Conservation (phyloP, 2,113 vertebrate genomes). For the Passer domesticus region DNA sequence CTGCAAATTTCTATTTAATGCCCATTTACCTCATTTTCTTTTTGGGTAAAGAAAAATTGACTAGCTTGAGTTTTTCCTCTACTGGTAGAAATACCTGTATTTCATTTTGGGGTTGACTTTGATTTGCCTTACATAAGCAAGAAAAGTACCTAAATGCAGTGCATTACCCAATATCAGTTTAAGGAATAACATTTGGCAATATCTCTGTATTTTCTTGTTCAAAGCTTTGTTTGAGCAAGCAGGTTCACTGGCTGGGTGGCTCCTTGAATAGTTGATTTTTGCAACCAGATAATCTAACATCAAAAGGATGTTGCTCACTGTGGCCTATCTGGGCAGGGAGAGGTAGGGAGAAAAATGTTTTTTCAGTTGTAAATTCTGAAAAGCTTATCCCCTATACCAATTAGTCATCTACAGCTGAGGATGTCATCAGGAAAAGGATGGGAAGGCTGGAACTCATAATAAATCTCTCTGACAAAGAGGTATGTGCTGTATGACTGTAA, state of each 20-base stretch:
- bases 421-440: not conserved
- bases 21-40: not conserved
- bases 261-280: not conserved
- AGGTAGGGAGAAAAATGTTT: not conserved
- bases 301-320: not conserved
- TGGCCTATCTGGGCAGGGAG: not conserved
- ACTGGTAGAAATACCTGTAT: not conserved
- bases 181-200: not conserved
- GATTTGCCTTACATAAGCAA: not conserved
- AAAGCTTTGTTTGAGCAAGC: not conserved
- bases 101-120: not conserved
- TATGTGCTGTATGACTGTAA: not conserved
- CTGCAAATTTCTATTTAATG: conserved; percentile 2
- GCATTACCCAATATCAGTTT: not conserved
- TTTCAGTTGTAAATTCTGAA: not conserved
- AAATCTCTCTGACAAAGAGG: not conserved
- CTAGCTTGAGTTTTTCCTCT: not conserved
- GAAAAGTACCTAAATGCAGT: not conserved
- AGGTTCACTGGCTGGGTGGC: not conserved
- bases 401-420: not conserved
- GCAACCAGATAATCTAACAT: not conserved
- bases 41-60: not conserved
- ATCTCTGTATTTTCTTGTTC: not conserved
- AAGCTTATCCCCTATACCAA: not conserved
- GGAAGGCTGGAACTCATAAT: not conserved